These are phyloP conservation scores for Salvelinus fontinalis DNA, from an alignment of 2,113 vertebrate genomes.

Conservation along the genomic window DNA sequence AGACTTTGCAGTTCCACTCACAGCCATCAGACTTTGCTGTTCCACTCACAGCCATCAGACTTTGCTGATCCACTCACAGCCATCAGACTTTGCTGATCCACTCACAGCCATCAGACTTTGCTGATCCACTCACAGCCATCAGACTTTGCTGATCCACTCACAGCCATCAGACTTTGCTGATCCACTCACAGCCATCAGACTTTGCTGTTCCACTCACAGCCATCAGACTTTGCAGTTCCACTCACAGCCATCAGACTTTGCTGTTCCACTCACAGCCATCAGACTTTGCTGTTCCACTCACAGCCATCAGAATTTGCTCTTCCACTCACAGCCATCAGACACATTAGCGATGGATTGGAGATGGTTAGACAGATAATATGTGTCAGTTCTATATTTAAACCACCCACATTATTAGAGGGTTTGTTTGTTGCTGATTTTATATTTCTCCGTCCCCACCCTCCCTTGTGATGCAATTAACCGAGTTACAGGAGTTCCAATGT, in stretches of 20 bases:
- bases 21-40: background rate
- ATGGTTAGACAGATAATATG: conserved; percentile 58
- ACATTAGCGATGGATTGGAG: conserved; percentile 23
- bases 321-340: background rate
- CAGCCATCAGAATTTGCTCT: background rate
- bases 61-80: background rate
- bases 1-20: too few species aligned
- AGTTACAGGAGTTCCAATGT: conserved; percentile 24
- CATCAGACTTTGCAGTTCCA: too few species aligned
- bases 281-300: too few species aligned
- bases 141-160: too few species aligned
- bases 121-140: background rate
- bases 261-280: background rate
- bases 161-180: too few species aligned
- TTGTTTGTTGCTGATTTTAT: conserved; percentile 40
- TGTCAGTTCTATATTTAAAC: conserved; percentile 45
- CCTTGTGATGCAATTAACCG: conserved; percentile 31
- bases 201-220: too few species aligned
- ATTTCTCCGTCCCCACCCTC: background rate
- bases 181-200: too few species aligned
- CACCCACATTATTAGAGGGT: conserved; percentile 27
- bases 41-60: background rate
- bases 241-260: too few species aligned
- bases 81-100: conserved; percentile 27
- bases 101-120: background rate